A percentile compares a stretch with the other conserved stretches of the same genome.
Evolutionary conservation across 2,797 vertebrate genomes (phyloP).

Genomic region (Melanotaenia boesemani): DNA sequence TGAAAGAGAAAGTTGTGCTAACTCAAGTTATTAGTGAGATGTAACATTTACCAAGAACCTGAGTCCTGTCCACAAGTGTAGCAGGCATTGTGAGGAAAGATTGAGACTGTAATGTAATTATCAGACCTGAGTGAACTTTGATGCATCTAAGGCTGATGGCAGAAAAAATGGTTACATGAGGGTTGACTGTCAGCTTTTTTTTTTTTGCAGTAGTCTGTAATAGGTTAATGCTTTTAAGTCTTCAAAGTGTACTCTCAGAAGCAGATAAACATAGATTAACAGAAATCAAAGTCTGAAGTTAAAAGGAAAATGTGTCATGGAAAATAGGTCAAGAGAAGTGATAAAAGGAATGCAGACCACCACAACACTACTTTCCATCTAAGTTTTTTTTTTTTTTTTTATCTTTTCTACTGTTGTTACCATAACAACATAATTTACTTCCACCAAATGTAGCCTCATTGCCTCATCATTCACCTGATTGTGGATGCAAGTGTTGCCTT

Average conservation of each 20-base stretch:
- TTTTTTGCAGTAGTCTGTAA: slow-evolving; percentile 30
- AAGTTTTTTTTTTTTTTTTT: background rate
- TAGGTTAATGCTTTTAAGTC: slow-evolving; percentile 9
- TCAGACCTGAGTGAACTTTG: slow-evolving; percentile 25
- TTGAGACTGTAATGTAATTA: slow-evolving; percentile 31
- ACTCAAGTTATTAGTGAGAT: slow-evolving; percentile 8
- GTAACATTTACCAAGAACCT: slow-evolving; percentile 28
- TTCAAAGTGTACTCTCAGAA: slow-evolving; percentile 24
- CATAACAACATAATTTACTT: slow-evolving; percentile 13
- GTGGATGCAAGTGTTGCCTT: slow-evolving; percentile 16
- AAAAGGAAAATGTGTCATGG: slow-evolving; percentile 9
- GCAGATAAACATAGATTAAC: slow-evolving; percentile 32
- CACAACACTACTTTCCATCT: background rate
- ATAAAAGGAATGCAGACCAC: background rate
- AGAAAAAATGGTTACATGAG: slow-evolving; percentile 33
- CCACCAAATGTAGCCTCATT: background rate
- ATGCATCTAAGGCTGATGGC: slow-evolving; percentile 37
- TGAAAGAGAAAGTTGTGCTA: slow-evolving; percentile 4
- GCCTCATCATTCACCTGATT: slow-evolving; percentile 44
- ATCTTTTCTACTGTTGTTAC: background rate
- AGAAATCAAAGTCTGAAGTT: slow-evolving; percentile 10
- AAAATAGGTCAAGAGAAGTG: background rate
- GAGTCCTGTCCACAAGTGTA: slow-evolving; percentile 23
- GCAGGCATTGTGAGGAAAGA: slow-evolving; percentile 23
- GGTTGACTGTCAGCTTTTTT: slow-evolving; percentile 35